phyloP scores from a whole-genome alignment of 2,888 invertebrate genomes.

The Drosophila paranaensis region DNA sequence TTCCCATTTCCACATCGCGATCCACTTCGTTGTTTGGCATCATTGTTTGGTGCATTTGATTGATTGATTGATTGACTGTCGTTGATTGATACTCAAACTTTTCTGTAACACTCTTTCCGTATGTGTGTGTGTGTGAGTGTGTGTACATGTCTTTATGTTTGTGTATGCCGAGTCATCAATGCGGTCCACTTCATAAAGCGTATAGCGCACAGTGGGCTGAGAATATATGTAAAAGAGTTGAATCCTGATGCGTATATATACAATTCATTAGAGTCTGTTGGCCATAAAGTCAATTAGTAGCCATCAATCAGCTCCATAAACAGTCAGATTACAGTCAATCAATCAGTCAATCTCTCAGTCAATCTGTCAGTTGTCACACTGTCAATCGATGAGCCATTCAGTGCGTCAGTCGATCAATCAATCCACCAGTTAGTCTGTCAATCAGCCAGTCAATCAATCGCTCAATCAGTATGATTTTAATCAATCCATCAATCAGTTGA shows the following conservation, averaged over 20 bases:
- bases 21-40: constrained; percentile 33
- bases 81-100: constrained; percentile 71
- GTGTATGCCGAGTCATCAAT: constrained; percentile 55
- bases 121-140: neutral
- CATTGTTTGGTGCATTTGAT: constrained; percentile 58
- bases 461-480: no score
- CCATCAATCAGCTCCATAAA: no score
- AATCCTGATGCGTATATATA: neutral
- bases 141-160: constrained; percentile 21
- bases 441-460: neutral
- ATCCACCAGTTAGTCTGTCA: neutral
- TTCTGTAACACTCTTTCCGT: constrained; percentile 22
- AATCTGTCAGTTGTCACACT: no score
- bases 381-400: no score
- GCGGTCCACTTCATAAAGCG: constrained; percentile 54
- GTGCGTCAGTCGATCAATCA: neutral
- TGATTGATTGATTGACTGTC: constrained; percentile 70
- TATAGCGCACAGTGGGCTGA: constrained; percentile 36
- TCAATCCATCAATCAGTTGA: no score
- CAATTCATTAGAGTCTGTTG: neutral
- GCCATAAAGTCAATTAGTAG: no score
- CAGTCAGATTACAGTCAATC: neutral
- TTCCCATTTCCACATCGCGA: constrained; percentile 9
- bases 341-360: no score
- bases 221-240: neutral